Base-by-base conservation (phyloP, 2,113 vertebrate genomes). In the Scytalopus superciliaris region DNA sequence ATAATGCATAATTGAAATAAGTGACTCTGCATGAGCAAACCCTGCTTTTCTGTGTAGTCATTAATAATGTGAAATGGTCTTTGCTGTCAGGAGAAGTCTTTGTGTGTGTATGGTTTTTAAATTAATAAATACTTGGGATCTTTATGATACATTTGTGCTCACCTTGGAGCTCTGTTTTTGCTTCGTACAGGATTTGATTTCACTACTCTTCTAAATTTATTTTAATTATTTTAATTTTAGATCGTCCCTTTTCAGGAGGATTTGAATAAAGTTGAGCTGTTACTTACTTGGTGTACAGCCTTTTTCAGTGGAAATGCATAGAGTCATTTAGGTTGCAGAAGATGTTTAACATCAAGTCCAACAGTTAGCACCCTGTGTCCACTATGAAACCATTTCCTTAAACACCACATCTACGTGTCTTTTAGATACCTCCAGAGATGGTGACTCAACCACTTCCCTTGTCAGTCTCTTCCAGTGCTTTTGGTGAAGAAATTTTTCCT, bases 341-440 rank as follows among this genome's bases (percentile, higher is more conserved):
- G 47, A n/a, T 12, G 3, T 30, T 64, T 72, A 47, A 55, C 21
- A 35, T 31, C 9, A 25, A 72, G 24, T 49, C 35, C 35, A 49
- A 14, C n/a, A 63, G 25, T 24, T 47, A n/a, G 44, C 47, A 45
- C 28, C 17, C 39, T 12, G 2, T 79, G 17, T 73, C 47, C 5
- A 1, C 14, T 80, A 23, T 27, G 47, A 64, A 88, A 35, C 13
- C 21, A 40, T 64, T 12, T 64, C 9, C 17, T 72, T 80, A 44
- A 73, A 35, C 13, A 64, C 16, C 35, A 35, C 0, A 0, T 57
- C 35, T 56, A 5, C 24, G 25, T 0, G 0, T 40, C 30, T 62
- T 62, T 49, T 49, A 69, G 63, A 42, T 63, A 33, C 25, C 31
- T 19, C 6, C 8, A 31, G 49, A 39, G 11, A 5, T 47, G n/a